These are phyloP conservation scores for Megaptera novaeangliae DNA, from an alignment of 2,113 vertebrate genomes.

Conservation along the genomic window DNA sequence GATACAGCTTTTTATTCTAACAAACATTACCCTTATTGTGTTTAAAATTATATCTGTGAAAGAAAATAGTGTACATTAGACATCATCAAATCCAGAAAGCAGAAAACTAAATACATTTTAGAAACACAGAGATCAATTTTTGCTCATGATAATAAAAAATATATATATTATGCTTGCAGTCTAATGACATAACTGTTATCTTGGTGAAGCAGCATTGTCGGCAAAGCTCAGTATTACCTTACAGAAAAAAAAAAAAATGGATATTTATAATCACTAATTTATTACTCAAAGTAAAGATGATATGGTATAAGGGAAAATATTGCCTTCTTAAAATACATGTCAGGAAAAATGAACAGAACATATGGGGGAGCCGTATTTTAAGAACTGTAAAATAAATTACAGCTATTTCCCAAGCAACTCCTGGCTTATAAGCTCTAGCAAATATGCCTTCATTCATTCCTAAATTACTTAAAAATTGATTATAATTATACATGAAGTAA, in stretches of 20 bases:
- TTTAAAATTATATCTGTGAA: neutral
- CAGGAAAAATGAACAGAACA: neutral
- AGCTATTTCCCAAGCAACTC: neutral
- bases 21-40: neutral
- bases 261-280: neutral
- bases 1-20: neutral
- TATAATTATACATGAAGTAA: neutral
- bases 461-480: neutral
- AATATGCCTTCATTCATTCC: neutral
- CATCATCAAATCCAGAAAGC: neutral
- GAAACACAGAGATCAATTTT: slow-evolving; percentile 23
- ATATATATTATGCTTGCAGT: neutral
- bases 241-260: neutral
- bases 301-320: neutral
- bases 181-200: neutral
- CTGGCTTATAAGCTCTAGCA: neutral
- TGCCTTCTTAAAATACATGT: neutral
- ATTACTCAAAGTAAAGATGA: neutral
- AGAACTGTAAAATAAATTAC: slow-evolving; percentile 13
- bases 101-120: slow-evolving; percentile 24
- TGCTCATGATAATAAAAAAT: neutral
- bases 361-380: neutral
- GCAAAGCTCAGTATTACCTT: neutral
- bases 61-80: neutral
- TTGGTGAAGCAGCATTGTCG: neutral